phyloP scores from a whole-genome alignment of 2,113 vertebrate species.

The Sylvia atricapilla region DNA sequence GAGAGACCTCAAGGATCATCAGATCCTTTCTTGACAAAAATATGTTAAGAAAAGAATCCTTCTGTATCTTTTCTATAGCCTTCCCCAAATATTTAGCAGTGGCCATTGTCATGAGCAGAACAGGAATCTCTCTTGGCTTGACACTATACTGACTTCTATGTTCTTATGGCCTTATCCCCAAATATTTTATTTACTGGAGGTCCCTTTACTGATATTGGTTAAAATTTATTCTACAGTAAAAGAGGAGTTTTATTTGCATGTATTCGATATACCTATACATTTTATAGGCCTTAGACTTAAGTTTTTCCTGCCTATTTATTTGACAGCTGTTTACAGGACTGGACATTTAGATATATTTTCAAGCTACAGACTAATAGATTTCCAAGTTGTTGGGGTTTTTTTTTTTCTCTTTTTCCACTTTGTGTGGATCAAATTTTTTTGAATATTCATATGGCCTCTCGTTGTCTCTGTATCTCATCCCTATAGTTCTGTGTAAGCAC shows the following conservation, averaged over 20 bases:
- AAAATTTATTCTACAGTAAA: background rate
- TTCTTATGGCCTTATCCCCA: background rate
- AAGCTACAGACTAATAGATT: background rate
- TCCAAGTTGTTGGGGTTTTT: background rate
- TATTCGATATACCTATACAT: background rate
- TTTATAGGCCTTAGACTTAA: background rate
- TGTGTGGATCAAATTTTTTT: background rate
- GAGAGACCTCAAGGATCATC: background rate
- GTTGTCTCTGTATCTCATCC: background rate
- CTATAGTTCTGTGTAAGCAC: background rate
- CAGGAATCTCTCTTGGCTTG: background rate
- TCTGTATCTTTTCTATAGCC: background rate
- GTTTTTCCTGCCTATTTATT: background rate
- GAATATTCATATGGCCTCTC: background rate
- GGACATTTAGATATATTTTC: background rate
- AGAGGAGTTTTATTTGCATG: background rate
- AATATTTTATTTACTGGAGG: background rate
- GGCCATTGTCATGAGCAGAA: background rate
- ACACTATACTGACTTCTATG: background rate
- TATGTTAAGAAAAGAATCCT: background rate
- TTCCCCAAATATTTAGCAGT: background rate
- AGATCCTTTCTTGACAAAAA: background rate
- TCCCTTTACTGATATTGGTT: background rate
- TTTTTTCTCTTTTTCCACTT: background rate
- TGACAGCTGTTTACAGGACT: background rate